phyloP scores from a whole-genome alignment of 2,888 invertebrate species.

The Pogonocherus hispidulus region DNA sequence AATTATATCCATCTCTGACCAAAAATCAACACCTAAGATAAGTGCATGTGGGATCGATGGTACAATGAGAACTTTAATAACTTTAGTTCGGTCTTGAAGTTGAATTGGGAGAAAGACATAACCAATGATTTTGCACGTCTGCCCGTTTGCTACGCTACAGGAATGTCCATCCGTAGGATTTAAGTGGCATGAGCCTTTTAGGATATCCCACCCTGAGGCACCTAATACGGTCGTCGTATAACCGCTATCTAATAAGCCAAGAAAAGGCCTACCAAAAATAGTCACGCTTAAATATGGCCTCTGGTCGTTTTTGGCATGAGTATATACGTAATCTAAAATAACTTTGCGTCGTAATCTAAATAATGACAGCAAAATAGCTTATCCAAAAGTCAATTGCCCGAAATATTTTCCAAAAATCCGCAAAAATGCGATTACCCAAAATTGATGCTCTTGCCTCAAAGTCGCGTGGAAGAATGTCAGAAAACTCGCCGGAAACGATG shows the following conservation, averaged over 20 bases:
- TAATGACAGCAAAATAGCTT: no score
- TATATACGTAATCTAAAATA: neutral
- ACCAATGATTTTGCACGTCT: conserved; percentile 7
- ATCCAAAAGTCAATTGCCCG: no score
- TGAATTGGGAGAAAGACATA: conserved; percentile 19
- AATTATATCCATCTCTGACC: conserved; percentile 33
- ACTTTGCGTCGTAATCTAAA: neutral
- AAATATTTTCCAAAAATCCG: no score
- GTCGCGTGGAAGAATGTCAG: no score
- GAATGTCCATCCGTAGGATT: neutral
- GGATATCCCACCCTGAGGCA: conserved; percentile 18
- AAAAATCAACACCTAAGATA: conserved; percentile 40
- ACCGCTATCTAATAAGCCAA: conserved; percentile 38
- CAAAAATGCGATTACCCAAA: no score
- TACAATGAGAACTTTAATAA: conserved; percentile 35
- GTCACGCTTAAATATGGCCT: conserved; percentile 34
- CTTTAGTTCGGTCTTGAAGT: conserved; percentile 11
- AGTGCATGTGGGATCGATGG: conserved; percentile 30
- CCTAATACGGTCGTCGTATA: conserved; percentile 36
- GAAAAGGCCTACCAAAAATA: conserved; percentile 32
- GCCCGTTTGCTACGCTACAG: conserved; percentile 7
- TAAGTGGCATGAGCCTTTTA: neutral
- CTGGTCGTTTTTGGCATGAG: conserved; percentile 31
- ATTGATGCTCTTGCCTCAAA: no score
- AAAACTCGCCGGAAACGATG: no score